Evolutionary conservation across 2,888 invertebrate species (phyloP), one percentile per base, ranked within the genome.

Genomic region (Escarpia spicata): DNA sequence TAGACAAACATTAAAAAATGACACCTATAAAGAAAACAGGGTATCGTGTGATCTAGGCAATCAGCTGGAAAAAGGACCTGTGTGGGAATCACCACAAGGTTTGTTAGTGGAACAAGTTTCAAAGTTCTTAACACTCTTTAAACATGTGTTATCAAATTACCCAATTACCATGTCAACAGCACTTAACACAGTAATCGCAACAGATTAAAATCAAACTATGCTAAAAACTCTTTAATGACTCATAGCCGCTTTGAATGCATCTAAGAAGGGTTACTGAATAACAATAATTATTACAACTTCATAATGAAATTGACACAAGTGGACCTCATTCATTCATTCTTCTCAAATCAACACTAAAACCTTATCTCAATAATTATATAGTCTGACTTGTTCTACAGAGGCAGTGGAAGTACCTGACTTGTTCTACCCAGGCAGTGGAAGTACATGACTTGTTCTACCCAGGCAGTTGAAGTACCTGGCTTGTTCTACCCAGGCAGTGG

Each of bases 1-100:
- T 75, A 75, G 75, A 75, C 75, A 75, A 75, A 75, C 75, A 75
- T 75, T 75, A 75, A 75, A 75, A 75, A 75, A 75, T 75, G 19
- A 75, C 75, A 75, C 75, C 75, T 15, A 3, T n/a, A 75, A 75
- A 75, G 75, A 75, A 75, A 15, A 26, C 75, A 26, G n/a, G 19
- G 26, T 75, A 75, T 75, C 75, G 6, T 26, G n/a, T 75, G 75
- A 75, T 75, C 75, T 75, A 15, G 19, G 6, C n/a, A 75, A 26
- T 75, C 75, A 75, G 75, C 19, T 26, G 26, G 75, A 75, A 75
- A 75, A 75, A 75, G 6, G 75, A 75, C 6, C 75, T n/a, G n/a
- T 75, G 26, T 75, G 75, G 75, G 75, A 75, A 75, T 75, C 75
- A 26, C 6, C 75, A 75, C 19, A 26, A 2, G 26, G 19, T 75